Percentiles rank a stretch among this genome's conserved stretches.
phyloP scores from a whole-genome alignment of 1,140 invertebrate species.

The Manduca sexta region DNA sequence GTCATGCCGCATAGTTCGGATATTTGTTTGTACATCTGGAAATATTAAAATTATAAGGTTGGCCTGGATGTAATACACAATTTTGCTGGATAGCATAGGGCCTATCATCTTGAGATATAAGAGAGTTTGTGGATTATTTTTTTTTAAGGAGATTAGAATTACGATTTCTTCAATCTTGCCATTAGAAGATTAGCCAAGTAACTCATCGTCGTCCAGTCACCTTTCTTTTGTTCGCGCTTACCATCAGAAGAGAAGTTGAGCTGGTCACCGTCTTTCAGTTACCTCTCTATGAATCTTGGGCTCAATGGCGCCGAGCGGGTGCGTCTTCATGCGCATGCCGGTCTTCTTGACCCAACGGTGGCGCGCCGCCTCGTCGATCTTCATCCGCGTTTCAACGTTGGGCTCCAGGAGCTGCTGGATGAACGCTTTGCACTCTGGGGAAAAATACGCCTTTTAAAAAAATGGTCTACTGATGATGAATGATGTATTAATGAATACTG shows the following conservation, averaged over 20 bases:
- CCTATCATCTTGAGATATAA: too few relatives aligned
- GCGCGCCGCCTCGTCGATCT: slow-evolving; percentile 59
- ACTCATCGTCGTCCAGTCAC: too few relatives aligned
- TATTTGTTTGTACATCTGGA: slow-evolving; percentile 54
- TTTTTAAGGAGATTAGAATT: too few relatives aligned
- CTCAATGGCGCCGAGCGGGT: slow-evolving; percentile 43
- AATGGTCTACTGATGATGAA: not conserved
- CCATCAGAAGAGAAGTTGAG: too few relatives aligned
- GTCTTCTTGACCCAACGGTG: slow-evolving; percentile 65
- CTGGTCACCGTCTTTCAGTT: too few relatives aligned
- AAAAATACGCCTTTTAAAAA: not conserved
- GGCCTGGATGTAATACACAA: too few relatives aligned
- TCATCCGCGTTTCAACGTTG: slow-evolving; percentile 57
- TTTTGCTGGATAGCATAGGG: too few relatives aligned
- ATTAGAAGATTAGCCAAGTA: too few relatives aligned
- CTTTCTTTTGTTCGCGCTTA: not conserved
- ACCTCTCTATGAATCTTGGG: slow-evolving; percentile 48
- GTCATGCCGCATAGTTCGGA: slow-evolving; percentile 39
- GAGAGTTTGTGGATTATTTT: too few relatives aligned
- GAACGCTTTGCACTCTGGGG: slow-evolving; percentile 55
- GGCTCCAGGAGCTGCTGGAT: slow-evolving; percentile 64
- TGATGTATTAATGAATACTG: too few relatives aligned
- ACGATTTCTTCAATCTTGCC: too few relatives aligned
- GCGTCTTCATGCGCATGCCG: slow-evolving; percentile 50
- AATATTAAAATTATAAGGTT: too few relatives aligned